Evolutionary conservation across 1,140 invertebrate species (phyloP), one percentile per base, ranked within the genome.

Genomic region (Chionoecetes opilio): DNA sequence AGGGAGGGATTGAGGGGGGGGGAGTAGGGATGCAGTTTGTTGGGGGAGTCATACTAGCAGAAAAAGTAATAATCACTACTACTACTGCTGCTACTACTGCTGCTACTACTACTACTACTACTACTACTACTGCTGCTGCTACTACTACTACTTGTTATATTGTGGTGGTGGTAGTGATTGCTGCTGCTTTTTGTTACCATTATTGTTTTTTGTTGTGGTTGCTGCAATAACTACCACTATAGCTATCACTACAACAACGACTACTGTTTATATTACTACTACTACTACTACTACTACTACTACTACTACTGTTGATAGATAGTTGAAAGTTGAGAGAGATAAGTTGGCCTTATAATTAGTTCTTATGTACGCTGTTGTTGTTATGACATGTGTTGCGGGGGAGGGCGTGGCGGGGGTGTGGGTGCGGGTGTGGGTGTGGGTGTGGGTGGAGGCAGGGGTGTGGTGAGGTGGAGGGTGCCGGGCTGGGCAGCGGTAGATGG

Each of bases 281-380:
- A 35, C 82, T 85, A 85, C 26, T 85, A 29, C 11, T 85, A 35
- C 82, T 85, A 35, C 34, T 85, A 35, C n/a, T 85, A 35, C 82
- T 85, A 85, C 82, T 85, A 35, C 82, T 85, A 35, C 82, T 85
- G n/a, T 29, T 85, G 6, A 21, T 85, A 35, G 21, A 32, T 29
- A 37, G 3, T n/a, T 87, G 31, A 31, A n/a, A n/a, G n/a, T n/a
- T n/a, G n/a, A n/a, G n/a, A n/a, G n/a, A n/a, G n/a, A n/a, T n/a
- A n/a, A 37, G 85, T 87, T 87, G 32, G 17, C 35, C 32, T 38
- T 35, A 87, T 38, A 21, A 38, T 2, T 34, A 37, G 85, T 34
- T 32, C 17, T 8, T 87, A n/a, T 86, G 32, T 34, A 75, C 63
- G 1, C n/a, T n/a, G 63, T n/a, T n/a, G 9, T 75, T 75, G 63